Evolutionary conservation across 2,113 vertebrate genomes (phyloP).

Genomic region (Lepus timidus): DNA sequence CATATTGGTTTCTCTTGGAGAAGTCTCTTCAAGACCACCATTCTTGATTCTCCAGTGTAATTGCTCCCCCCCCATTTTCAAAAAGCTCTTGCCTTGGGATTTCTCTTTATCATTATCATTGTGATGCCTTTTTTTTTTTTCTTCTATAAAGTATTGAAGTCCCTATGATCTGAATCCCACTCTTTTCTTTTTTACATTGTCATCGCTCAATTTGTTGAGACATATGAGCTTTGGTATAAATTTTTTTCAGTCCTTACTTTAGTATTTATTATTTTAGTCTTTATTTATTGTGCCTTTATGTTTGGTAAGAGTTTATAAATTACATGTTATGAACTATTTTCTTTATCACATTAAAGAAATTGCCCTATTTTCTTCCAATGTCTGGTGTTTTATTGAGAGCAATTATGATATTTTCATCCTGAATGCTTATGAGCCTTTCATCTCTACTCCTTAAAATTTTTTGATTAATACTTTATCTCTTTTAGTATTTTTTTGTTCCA

Average conservation of each 20-base stretch:
- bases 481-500: too few species aligned
- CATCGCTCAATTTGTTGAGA: background rate
- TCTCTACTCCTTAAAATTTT: background rate
- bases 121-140: background rate
- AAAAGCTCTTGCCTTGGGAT: background rate
- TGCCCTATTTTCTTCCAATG: background rate
- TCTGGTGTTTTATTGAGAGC: background rate
- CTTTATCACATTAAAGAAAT: background rate
- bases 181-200: background rate
- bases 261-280: background rate
- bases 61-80: background rate
- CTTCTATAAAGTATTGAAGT: background rate
- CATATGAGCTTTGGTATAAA: background rate
- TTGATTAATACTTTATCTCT: too few species aligned
- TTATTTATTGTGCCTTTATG: background rate
- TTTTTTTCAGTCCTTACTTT: background rate
- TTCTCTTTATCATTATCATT: background rate
- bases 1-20: background rate
- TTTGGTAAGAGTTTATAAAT: background rate
- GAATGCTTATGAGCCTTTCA: background rate
- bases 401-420: background rate
- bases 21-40: background rate
- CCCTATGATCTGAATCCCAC: background rate
- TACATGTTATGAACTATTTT: background rate
- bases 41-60: background rate